Conservation (phyloP, 2,113 vertebrate genomes). For the Bos taurus region ARS-UCD2.0 NC_037352.1:237501-238000, state of each 20-base stretch:
- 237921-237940: background rate
- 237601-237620: background rate
- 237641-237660: background rate
- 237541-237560: background rate
- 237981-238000: background rate
- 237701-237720: background rate
- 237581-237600: background rate
- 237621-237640: background rate
- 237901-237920: background rate
- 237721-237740: background rate
- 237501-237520: background rate
- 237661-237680: background rate
- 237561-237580: background rate
- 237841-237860: no score
- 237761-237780: no score
- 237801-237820: no score
- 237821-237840: background rate
- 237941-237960: background rate
- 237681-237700: background rate
- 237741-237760: background rate
- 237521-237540: background rate
- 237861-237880: background rate
- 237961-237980: background rate
- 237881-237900: background rate
- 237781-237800: background rate